A percentile compares a stretch with the other conserved stretches of the same genome.
Conservation (phyloP, 92 coral and sea anemone genomes). For the Actinernus sp. region DNA sequence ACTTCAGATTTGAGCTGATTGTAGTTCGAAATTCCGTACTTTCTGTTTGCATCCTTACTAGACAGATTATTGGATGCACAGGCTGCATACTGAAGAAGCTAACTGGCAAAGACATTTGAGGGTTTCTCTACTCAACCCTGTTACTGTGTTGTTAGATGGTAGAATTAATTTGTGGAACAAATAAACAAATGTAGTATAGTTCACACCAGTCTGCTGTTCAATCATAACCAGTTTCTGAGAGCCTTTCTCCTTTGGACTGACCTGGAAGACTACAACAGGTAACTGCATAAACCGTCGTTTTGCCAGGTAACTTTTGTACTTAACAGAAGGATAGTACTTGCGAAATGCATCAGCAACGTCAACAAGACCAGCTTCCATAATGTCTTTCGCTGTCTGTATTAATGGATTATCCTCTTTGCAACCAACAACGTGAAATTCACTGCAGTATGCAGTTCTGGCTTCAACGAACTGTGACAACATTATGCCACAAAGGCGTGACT, state of each 20-base stretch:
- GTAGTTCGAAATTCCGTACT: conserved; percentile 39
- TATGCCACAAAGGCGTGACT: conserved; percentile 6
- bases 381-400: conserved; percentile 17
- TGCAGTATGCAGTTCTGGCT: conserved; percentile 21
- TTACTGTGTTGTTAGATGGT: neutral
- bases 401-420: conserved; percentile 6
- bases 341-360: conserved; percentile 19
- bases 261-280: conserved; percentile 52
- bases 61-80: conserved; percentile 43
- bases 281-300: conserved; percentile 49
- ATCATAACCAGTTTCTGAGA: conserved; percentile 29
- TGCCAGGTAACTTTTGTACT: conserved; percentile 14
- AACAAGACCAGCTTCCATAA: conserved; percentile 9
- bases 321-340: conserved; percentile 16
- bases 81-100: conserved; percentile 58
- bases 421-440: conserved; percentile 1
- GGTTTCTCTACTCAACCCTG: conserved; percentile 29
- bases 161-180: conserved; percentile 37
- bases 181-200: conserved; percentile 31
- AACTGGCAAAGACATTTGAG: conserved; percentile 45
- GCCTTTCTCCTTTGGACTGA: conserved; percentile 23
- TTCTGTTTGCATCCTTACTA: conserved; percentile 4
- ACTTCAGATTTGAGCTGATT: conserved; percentile 17
- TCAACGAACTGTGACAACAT: conserved; percentile 13
- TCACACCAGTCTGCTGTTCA: conserved; percentile 48